Evolutionary conservation across 2,888 invertebrate species (phyloP).

Genomic region (Chrysotoxum bicinctum): DNA sequence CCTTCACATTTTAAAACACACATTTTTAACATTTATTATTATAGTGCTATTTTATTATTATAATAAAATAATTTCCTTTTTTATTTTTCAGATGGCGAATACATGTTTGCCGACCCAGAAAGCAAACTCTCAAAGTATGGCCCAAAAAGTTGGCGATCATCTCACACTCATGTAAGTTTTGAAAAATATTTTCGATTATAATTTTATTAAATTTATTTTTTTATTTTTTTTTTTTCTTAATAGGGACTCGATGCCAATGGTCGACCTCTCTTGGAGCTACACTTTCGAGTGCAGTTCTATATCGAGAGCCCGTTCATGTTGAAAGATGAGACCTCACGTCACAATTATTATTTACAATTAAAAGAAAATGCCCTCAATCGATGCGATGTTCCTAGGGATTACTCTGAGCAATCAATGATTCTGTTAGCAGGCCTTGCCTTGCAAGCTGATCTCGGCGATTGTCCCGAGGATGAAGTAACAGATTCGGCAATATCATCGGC

Average conservation of each 20-base stretch:
- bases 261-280: slow-evolving; percentile 92
- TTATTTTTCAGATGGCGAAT: slow-evolving; percentile 93
- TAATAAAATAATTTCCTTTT: too few species aligned
- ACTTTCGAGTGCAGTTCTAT: slow-evolving; percentile 96
- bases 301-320: slow-evolving; percentile 94
- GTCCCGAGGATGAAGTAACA: slow-evolving; percentile 82
- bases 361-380: slow-evolving; percentile 91
- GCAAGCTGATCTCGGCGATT: slow-evolving; percentile 96
- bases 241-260: slow-evolving; percentile 95
- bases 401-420: slow-evolving; percentile 86
- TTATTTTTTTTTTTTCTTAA: slow-evolving; percentile 76
- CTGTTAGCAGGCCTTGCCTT: slow-evolving; percentile 93
- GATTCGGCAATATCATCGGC: slow-evolving; percentile 66
- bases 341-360: slow-evolving; percentile 97
- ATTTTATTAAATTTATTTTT: not conserved
- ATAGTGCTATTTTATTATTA: too few species aligned
- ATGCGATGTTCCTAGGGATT: slow-evolving; percentile 83
- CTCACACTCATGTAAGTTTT: slow-evolving; percentile 93
- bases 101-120: slow-evolving; percentile 96
- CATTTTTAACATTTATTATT: too few species aligned
- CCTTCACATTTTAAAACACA: too few species aligned
- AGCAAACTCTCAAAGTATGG: slow-evolving; percentile 98
- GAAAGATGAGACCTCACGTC: slow-evolving; percentile 94
- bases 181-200: too few species aligned
- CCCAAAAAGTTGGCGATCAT: slow-evolving; percentile 97